Evolutionary conservation across 2,113 vertebrate species (phyloP).

Genomic region (Trematocara unimaculatum): DNA sequence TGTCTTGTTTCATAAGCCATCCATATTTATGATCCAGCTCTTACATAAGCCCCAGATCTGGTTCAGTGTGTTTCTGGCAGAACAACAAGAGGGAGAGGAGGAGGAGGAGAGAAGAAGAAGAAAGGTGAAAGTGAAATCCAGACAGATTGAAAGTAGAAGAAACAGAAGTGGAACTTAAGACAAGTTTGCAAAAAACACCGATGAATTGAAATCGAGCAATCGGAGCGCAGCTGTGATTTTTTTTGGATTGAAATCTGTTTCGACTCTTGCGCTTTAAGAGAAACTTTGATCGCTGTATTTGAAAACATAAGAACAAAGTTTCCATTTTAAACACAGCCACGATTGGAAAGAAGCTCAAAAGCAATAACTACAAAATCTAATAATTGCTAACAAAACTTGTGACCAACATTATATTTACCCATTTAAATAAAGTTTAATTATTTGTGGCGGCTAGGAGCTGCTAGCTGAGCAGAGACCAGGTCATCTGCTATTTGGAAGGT

Average conservation of each 20-base stretch:
- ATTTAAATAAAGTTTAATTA: not conserved
- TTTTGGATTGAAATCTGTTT: not conserved
- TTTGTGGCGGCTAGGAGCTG: not conserved
- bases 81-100: not conserved
- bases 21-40: conserved; percentile 59
- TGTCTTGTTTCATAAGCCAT: conserved; percentile 55
- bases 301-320: not conserved
- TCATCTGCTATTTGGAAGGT: not conserved
- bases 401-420: not conserved
- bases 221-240: not conserved
- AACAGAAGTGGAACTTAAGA: not conserved
- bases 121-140: conserved; percentile 4
- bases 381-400: not conserved
- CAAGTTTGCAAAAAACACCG: not conserved
- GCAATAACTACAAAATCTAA: not conserved
- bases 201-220: not conserved
- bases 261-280: not conserved
- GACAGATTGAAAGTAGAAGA: not conserved
- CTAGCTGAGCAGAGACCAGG: not conserved
- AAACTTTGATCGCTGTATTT: not conserved
- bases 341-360: not conserved
- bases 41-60: conserved; percentile 64
- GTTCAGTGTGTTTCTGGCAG: conserved; percentile 56
- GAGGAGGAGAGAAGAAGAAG: not conserved
- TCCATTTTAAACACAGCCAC: not conserved